Percentiles rank a stretch among this genome's conserved stretches.
phyloP scores from a whole-genome alignment of 2,888 invertebrate genomes.

The Alentia gelatinosa region DNA sequence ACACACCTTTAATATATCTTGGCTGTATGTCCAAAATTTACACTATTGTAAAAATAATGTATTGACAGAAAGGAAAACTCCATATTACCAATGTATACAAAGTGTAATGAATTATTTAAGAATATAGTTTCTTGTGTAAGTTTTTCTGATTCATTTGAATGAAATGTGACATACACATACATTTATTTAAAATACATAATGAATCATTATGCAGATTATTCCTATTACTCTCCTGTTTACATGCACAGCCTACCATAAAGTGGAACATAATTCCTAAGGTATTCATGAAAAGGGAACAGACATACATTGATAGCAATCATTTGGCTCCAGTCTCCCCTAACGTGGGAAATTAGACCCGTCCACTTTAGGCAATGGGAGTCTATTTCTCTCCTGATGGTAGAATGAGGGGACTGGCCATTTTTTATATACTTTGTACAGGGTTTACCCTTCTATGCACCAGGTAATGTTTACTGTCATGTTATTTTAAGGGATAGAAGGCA shows the following conservation, averaged over 20 bases:
- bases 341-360: not conserved
- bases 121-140: too few species aligned
- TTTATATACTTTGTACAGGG: constrained; percentile 2
- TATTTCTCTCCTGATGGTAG: not conserved
- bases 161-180: not conserved
- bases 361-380: not conserved
- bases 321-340: not conserved
- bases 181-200: not conserved
- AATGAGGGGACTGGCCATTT: not conserved
- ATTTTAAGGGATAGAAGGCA: not conserved
- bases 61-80: too few species aligned
- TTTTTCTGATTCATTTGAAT: too few species aligned
- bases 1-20: too few species aligned
- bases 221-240: not conserved
- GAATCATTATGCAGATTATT: not conserved
- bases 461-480: not conserved
- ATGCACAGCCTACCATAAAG: too few species aligned
- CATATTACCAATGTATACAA: too few species aligned
- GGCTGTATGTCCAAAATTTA: too few species aligned
- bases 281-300: not conserved
- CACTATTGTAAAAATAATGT: too few species aligned
- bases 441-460: not conserved
- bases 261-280: too few species aligned
- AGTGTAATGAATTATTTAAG: too few species aligned
- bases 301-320: not conserved